Evolutionary conservation across 2,113 vertebrate genomes (phyloP).

Genomic region (Myiagra hebetior): DNA sequence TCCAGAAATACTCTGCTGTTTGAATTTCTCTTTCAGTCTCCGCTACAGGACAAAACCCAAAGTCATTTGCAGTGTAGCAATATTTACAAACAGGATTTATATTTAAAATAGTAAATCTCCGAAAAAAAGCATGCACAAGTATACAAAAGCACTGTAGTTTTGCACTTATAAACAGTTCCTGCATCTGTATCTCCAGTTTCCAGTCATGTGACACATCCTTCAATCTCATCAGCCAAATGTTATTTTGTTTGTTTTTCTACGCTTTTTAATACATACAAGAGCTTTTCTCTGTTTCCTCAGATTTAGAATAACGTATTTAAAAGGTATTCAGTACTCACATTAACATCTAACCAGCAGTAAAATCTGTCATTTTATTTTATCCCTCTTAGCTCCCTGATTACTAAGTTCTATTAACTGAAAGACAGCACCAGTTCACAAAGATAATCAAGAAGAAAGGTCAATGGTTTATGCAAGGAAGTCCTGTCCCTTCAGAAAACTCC

Average conservation of each 20-base stretch:
- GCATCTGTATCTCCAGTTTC: background rate
- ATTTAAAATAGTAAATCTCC: background rate
- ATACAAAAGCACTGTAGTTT: background rate
- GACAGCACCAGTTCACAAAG: constrained; percentile 34
- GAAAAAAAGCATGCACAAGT: background rate
- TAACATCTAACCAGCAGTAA: constrained; percentile 2
- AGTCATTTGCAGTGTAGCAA: background rate
- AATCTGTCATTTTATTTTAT: background rate
- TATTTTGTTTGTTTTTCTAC: background rate
- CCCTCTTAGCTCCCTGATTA: constrained; percentile 10
- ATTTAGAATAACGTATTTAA: constrained; percentile 15
- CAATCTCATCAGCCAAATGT: background rate
- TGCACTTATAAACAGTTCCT: background rate
- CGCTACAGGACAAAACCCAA: background rate
- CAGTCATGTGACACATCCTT: background rate
- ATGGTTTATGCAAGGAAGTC: constrained; percentile 18
- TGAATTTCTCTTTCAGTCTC: background rate
- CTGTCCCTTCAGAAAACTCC: background rate
- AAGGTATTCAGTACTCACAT: background rate
- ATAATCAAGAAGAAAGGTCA: constrained; percentile 62
- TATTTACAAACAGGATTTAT: background rate
- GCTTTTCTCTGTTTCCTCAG: background rate
- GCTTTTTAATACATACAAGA: constrained; percentile 6
- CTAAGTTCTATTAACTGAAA: constrained; percentile 55
- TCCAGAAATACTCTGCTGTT: background rate